Percentiles rank a stretch among this genome's conserved stretches.
These are phyloP conservation scores for Phycodurus eques DNA, from an alignment of 2,113 vertebrate species.

Conservation along the genomic window DNA sequence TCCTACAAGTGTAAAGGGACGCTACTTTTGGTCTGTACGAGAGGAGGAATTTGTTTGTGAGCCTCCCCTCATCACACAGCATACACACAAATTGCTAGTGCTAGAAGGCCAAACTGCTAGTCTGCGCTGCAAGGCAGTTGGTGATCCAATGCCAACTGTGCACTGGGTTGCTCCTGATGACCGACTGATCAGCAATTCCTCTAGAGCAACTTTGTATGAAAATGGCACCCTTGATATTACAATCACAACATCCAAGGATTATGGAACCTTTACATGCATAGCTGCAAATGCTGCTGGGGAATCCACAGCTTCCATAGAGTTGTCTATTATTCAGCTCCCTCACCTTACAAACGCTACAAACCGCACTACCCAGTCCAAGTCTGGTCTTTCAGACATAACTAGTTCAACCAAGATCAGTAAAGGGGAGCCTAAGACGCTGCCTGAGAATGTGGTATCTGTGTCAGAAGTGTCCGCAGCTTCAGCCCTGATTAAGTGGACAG, in stretches of 20 bases:
- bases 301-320: conserved; percentile 87
- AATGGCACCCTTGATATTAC: conserved; percentile 94
- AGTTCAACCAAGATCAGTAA: conserved; percentile 89
- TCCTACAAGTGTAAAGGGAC: conserved; percentile 85
- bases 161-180: conserved; percentile 96
- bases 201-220: conserved; percentile 84
- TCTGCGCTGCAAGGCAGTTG: conserved; percentile 93
- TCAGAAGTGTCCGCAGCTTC: conserved; percentile 92
- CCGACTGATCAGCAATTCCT: conserved; percentile 89
- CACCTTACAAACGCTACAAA: conserved; percentile 89
- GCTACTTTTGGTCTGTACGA: conserved; percentile 92
- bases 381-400: conserved; percentile 92
- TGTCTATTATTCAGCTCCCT: conserved; percentile 93
- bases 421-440: conserved; percentile 80
- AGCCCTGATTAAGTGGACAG: conserved; percentile 90
- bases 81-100: conserved; percentile 90
- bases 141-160: conserved; percentile 89
- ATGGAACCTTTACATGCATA: conserved; percentile 93
- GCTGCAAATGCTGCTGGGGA: conserved; percentile 95
- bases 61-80: conserved; percentile 93
- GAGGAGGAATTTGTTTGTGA: conserved; percentile 96
- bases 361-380: conserved; percentile 82
- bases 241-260: conserved; percentile 93
- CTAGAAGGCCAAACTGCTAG: conserved; percentile 95
- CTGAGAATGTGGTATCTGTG: conserved; percentile 85